A percentile compares a stretch with the other conserved stretches of the same genome.
Conservation (phyloP, 1,140 invertebrate genomes). For the Drosophila simulans region DNA sequence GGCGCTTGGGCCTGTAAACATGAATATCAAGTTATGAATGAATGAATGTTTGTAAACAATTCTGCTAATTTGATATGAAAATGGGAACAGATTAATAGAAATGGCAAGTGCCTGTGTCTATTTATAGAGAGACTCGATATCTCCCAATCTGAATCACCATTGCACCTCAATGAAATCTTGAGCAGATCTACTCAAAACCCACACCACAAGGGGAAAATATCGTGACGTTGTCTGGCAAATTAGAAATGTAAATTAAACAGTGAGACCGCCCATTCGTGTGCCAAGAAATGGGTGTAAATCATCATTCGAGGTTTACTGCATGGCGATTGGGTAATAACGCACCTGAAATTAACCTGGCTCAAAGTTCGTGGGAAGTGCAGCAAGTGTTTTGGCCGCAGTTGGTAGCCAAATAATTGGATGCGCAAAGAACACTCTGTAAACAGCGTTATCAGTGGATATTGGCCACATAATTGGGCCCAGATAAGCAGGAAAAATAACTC, state of each 20-base stretch:
- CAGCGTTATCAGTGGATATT: constrained; percentile 9
- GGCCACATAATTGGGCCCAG: constrained; percentile 33
- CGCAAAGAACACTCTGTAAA: constrained; percentile 6
- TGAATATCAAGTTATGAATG: too few species aligned
- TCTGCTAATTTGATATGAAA: background rate
- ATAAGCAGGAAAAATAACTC: constrained; percentile 31
- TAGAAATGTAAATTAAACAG: constrained; percentile 25
- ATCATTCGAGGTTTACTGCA: constrained; percentile 5
- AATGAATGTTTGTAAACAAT: background rate
- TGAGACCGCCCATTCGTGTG: constrained; percentile 1
- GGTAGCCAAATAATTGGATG: constrained; percentile 49
- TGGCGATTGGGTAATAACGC: constrained; percentile 12
- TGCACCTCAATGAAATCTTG: constrained; percentile 6
- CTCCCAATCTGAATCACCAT: constrained; percentile 4
- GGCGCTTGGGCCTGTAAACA: background rate
- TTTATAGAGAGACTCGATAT: constrained; percentile 4
- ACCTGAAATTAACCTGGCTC: background rate
- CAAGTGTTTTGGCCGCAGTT: constrained; percentile 22
- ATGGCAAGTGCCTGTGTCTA: background rate
- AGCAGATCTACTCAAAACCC: constrained; percentile 6
- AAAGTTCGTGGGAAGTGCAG: constrained; percentile 39
- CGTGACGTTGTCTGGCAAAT: constrained; percentile 36
- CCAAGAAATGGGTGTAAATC: constrained; percentile 19
- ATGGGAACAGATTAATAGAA: background rate
- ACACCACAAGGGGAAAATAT: constrained; percentile 16